Percentiles rank a stretch among this genome's conserved stretches.
Evolutionary conservation across 2,113 vertebrate genomes (phyloP).

Genomic region (Anser brachyrhynchus): DNA sequence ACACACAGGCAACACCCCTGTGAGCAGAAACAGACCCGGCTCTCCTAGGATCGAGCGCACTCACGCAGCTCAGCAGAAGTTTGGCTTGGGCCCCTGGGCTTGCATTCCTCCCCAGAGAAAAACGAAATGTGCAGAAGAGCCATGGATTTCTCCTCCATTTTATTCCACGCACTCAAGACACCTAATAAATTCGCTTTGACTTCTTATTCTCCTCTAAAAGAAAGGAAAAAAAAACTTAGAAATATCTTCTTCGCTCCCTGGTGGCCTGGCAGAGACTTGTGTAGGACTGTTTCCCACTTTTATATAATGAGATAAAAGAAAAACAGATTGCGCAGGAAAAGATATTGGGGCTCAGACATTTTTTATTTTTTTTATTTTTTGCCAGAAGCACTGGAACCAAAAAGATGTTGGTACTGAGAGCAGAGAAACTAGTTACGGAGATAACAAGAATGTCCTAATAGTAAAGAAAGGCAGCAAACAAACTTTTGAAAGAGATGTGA

Average conservation of each 20-base stretch:
- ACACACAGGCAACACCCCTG: not conserved
- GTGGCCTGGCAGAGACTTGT: not conserved
- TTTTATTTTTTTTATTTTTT: not conserved
- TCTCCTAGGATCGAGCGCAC: not conserved
- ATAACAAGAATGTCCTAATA: not conserved
- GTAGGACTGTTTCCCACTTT: not conserved
- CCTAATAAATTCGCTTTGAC: slow-evolving; percentile 32
- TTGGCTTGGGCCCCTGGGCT: slow-evolving; percentile 46
- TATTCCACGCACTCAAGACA: slow-evolving; percentile 4
- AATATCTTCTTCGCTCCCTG: not conserved
- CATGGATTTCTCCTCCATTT: slow-evolving; percentile 36
- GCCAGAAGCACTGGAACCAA: slow-evolving; percentile 4
- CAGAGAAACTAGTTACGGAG: not conserved
- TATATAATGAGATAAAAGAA: not conserved
- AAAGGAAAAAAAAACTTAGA: slow-evolving; percentile 47
- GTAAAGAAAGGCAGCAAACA: not conserved
- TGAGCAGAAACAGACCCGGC: not conserved
- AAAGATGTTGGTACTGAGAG: not conserved
- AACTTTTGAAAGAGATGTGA: not conserved
- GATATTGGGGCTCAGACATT: not conserved
- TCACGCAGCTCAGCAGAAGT: slow-evolving; percentile 3
- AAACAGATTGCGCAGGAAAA: not conserved
- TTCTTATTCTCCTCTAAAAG: slow-evolving; percentile 49
- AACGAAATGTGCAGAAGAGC: slow-evolving; percentile 34
- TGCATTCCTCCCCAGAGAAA: slow-evolving; percentile 34